Base-by-base conservation (phyloP, 2,888 invertebrate genomes). In the Plebejus anna region DNA sequence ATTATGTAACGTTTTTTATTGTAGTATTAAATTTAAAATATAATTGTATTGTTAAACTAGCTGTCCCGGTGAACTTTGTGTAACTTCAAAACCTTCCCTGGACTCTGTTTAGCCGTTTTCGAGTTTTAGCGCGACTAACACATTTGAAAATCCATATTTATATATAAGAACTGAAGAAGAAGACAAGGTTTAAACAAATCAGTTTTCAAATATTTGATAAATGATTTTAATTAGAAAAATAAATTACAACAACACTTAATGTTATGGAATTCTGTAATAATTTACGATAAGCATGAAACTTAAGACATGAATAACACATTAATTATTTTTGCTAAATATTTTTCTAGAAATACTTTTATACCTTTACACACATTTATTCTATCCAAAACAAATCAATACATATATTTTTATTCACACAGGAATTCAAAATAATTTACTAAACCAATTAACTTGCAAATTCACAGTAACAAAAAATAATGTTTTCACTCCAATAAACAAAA, bases 181-280 rank as follows among this genome's bases (percentile, higher is more conserved):
- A 22, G 22, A 22, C 22, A 2, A 47, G 9, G 1, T 47, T 28
- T 28, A 72, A 72, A 47, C 42, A 22, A 72, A 32, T 73, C 28
- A 22, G 42, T 72, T 51, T 47, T n/a, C 16, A 51, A 51, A 73
- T 73, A 16, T 73, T 51, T 73, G 51, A 16, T 73, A 66, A 66
- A 66, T 66, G 16, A 73, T 51, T 55, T 73, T 32, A 73, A 55
- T 73, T 73, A 73, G 32, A 73, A 73, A 73, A 73, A 73, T 73
- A 73, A 73, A 73, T 73, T 73, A 73, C 32, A 73, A 51, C 73
- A 55, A 28, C 16, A 32, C 22, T 73, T 51, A 73, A 13, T 66
- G 32, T 73, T 73, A 73, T 73, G 73, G 73, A 73, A 73, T 73
- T 73, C 55, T 55, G 73, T 55, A 36, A 73, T 55, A 11, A 73